Percentiles rank a stretch among this genome's conserved stretches.
Conservation (phyloP, 2,888 invertebrate genomes). For the Carabus problematicus region DNA sequence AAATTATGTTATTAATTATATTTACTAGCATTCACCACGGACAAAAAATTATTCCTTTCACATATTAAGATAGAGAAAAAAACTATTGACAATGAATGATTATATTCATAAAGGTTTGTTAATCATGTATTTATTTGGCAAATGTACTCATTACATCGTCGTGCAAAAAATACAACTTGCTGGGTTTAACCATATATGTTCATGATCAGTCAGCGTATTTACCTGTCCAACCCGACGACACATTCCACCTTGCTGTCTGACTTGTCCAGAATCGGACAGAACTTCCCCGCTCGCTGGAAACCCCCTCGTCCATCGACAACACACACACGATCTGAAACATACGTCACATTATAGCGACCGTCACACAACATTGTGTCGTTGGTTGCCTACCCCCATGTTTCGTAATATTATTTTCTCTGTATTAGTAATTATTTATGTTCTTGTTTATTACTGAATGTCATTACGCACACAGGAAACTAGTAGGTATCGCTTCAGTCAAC, state of each 20-base stretch:
- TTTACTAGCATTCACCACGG: too few species aligned
- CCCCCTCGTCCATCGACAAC: conserved; percentile 72
- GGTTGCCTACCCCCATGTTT: too few species aligned
- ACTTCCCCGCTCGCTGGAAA: conserved; percentile 66
- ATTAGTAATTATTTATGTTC: too few species aligned
- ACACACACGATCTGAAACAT: conserved; percentile 71
- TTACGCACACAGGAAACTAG: too few species aligned
- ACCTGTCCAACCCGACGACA: conserved; percentile 75
- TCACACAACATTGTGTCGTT: too few species aligned
- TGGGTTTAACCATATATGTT: neutral
- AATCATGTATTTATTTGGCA: too few species aligned
- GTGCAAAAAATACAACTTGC: neutral
- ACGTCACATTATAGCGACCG: neutral
- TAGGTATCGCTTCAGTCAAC: too few species aligned
- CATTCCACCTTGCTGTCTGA: conserved; percentile 72
- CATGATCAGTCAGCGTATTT: conserved; percentile 51
- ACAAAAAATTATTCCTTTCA: conserved; percentile 1
- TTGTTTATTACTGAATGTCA: too few species aligned
- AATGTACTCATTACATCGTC: too few species aligned
- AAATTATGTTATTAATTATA: neutral
- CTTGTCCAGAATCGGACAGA: conserved; percentile 69
- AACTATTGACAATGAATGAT: neutral
- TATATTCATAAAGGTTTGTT: too few species aligned
- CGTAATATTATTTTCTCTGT: too few species aligned
- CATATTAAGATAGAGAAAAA: neutral